Base-by-base conservation (phyloP, 2,113 vertebrate genomes). In the Poecilia latipinna region DNA sequence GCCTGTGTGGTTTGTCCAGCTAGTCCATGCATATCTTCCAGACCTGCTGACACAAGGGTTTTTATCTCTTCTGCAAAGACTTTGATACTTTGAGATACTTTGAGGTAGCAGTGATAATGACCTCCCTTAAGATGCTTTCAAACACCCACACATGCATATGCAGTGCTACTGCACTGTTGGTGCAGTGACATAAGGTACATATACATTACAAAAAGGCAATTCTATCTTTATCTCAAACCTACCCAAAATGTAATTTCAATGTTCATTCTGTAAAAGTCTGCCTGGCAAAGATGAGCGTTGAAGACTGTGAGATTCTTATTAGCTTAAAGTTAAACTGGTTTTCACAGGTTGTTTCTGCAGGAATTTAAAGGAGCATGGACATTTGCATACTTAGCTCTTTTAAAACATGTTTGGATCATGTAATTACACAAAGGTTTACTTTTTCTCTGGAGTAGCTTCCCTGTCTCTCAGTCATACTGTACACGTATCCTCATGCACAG, bases 31-130 rank as follows among this genome's bases (percentile, higher is more conserved):
- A 67, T 26, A 61, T 81, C 57, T 79, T 57, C 62, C 51, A 67
- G 70, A 79, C 70, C 70, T 88, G 83, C 85, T 84, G 80, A 87
- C 81, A 80, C 86, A 88, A 86, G 87, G 82, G 86, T 54, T 86
- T 89, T 54, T 79, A 19, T 72, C 57, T 32, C 33, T 31, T 26
- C 78, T 86, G 80, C 86, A 75, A 90, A 88, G 67, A 82, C 22
- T 37, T 19, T 33, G 12, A 88, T 67, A 81, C 22, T 37, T 19
- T 33, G 12, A 22, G 65, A 80, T 82, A 81, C 73, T 84, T 70
- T 66, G 63, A 85, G 81, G 91, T 77, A 84, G 72, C 86, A 86
- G 87, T 89, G 83, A 88, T 93, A 92, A 93, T 91, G 87, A 92
- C 82, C 80, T 94, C 92, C 91, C 90, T 89, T 77, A 91, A 90